phyloP scores from a whole-genome alignment of 1,140 invertebrate genomes.

The Hermetia illucens region DNA sequence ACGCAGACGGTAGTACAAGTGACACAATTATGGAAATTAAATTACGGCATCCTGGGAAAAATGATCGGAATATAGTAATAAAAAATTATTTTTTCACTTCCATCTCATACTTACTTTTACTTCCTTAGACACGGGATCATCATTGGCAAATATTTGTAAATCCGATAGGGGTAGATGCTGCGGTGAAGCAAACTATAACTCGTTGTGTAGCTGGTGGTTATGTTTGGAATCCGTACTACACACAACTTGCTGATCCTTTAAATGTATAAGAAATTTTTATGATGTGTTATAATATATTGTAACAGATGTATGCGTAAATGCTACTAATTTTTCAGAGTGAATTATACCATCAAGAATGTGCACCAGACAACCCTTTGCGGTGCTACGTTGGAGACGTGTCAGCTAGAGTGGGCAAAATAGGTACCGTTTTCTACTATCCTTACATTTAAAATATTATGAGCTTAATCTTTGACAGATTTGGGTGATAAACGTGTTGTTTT shows the following conservation, averaged over 20 bases:
- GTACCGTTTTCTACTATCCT: conserved; percentile 19
- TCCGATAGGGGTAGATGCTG: conserved; percentile 82
- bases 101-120: conserved; percentile 1
- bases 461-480: conserved; percentile 35
- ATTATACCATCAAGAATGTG: conserved; percentile 75
- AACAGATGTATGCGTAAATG: neutral
- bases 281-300: neutral
- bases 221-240: conserved; percentile 86
- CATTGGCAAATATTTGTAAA: conserved; percentile 90
- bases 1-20: conserved; percentile 71
- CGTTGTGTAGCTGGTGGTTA: conserved; percentile 82
- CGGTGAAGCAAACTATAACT: conserved; percentile 60
- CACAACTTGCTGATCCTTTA: conserved; percentile 73
- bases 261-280: conserved; percentile 52
- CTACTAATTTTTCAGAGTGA: conserved; percentile 44
- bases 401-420: conserved; percentile 65
- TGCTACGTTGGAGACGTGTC: conserved; percentile 91
- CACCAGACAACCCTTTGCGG: conserved; percentile 66
- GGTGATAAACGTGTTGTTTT: conserved; percentile 64
- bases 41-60: conserved; percentile 64
- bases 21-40: conserved; percentile 84
- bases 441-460: neutral
- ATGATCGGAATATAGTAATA: conserved; percentile 69
- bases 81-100: conserved; percentile 20
- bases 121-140: conserved; percentile 57